Evolutionary conservation across 2,888 invertebrate species (phyloP).

Genomic region (Merodon equestris): DNA sequence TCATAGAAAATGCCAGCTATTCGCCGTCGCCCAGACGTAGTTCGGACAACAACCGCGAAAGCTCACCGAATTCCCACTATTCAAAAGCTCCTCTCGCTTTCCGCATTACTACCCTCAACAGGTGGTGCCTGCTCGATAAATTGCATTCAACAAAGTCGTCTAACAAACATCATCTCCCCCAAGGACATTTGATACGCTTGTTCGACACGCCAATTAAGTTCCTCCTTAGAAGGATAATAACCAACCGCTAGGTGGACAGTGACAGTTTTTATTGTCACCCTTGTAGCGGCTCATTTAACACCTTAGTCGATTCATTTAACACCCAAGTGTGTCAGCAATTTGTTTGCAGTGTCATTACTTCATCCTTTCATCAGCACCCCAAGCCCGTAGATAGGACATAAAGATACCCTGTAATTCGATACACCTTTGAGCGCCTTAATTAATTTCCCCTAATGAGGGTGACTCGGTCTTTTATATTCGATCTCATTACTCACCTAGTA

Average conservation of each 20-base stretch:
- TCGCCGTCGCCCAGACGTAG: conserved; percentile 1
- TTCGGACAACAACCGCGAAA: conserved; percentile 40
- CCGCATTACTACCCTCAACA: not conserved
- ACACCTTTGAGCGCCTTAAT: conserved; percentile 30
- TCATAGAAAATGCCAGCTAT: no score
- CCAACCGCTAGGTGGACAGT: conserved; percentile 2
- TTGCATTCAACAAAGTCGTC: conserved; percentile 3
- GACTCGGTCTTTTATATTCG: not conserved
- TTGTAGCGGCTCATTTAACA: conserved; percentile 24
- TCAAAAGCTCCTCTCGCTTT: not conserved
- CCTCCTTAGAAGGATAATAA: no score
- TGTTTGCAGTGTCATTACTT: conserved; percentile 42
- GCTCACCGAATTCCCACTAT: conserved; percentile 21
- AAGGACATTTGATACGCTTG: conserved; percentile 38
- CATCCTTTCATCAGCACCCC: conserved; percentile 29
- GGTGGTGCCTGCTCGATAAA: not conserved
- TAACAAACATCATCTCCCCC: conserved; percentile 1
- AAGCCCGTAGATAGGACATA: conserved; percentile 9
- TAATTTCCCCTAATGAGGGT: conserved; percentile 28
- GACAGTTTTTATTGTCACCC: not conserved
- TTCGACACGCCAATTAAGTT: conserved; percentile 48
- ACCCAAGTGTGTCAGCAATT: conserved; percentile 34
- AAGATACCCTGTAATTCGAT: not conserved
- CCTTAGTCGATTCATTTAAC: conserved; percentile 21
- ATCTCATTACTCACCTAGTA: not conserved